These are phyloP conservation scores for Saccostrea glomerata DNA, from an alignment of 1,140 invertebrate species.

Conservation along the genomic window DNA sequence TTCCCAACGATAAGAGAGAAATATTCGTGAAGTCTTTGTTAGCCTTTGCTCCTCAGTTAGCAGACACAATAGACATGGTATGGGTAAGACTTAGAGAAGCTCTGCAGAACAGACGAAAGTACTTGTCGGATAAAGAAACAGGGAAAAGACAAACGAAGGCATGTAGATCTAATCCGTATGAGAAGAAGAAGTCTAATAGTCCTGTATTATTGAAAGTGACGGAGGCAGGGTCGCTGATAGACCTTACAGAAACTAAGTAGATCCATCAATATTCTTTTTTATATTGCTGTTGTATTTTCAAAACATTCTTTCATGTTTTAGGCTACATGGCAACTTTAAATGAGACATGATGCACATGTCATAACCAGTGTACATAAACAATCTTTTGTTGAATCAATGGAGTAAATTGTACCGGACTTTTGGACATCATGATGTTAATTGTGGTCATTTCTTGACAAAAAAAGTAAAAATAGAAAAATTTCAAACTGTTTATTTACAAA, in stretches of 20 bases:
- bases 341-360: too few relatives aligned
- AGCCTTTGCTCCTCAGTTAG: conserved; percentile 59
- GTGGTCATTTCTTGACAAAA: too few relatives aligned
- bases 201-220: not conserved
- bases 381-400: too few relatives aligned
- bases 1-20: conserved; percentile 52
- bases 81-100: conserved; percentile 63
- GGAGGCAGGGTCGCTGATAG: conserved; percentile 16
- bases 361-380: too few relatives aligned
- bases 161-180: not conserved
- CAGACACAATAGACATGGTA: conserved; percentile 50
- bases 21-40: conserved; percentile 57
- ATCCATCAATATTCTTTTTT: too few relatives aligned
- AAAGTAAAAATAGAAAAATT: too few relatives aligned
- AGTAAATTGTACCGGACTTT: too few relatives aligned
- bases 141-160: conserved; percentile 50
- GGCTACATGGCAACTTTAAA: too few relatives aligned
- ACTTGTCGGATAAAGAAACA: conserved; percentile 60
- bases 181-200: not conserved
- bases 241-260: conserved; percentile 16
- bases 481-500: too few relatives aligned
- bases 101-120: conserved; percentile 64
- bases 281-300: too few relatives aligned
- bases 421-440: too few relatives aligned
- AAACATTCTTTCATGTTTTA: too few relatives aligned